These are phyloP conservation scores for Acanthornis magna DNA, from an alignment of 2,797 vertebrate genomes.

Conservation along the genomic window DNA sequence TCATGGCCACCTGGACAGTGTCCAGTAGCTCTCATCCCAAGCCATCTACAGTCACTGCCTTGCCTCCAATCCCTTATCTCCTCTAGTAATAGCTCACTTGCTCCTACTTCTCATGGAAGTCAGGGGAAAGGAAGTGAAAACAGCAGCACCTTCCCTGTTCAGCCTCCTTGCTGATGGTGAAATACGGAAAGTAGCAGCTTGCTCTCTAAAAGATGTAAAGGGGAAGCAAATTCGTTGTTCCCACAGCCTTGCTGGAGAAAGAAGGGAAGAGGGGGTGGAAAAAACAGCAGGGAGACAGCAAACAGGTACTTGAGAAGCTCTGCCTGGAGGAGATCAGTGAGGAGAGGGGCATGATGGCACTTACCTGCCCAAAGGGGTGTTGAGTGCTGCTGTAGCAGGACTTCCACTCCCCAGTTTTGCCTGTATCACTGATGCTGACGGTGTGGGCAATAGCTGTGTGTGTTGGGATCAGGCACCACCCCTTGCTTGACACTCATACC, in stretches of 20 bases:
- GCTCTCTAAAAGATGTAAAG: not conserved
- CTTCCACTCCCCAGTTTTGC: not conserved
- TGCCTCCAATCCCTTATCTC: not conserved
- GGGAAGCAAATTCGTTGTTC: not conserved
- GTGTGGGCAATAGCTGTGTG: not conserved
- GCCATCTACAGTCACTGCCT: not conserved
- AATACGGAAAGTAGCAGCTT: not conserved
- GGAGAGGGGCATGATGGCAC: not conserved
- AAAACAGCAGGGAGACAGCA: not conserved
- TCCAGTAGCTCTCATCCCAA: not conserved
- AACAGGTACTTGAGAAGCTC: not conserved
- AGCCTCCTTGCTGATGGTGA: not conserved
- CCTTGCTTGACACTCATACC: not conserved
- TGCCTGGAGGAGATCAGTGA: not conserved
- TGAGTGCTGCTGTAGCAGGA: not conserved
- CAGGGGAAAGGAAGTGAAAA: not conserved
- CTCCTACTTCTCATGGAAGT: not conserved
- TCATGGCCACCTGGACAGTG: not conserved
- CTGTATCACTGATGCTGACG: not conserved
- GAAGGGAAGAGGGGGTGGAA: accelerated
- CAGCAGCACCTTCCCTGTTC: not conserved
- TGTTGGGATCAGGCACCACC: not conserved
- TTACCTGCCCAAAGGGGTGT: not conserved
- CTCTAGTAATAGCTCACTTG: not conserved
- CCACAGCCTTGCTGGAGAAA: not conserved